Conservation (phyloP, 37 sponge, comb jelly and placozoan species). For the Beroe ovata region DNA sequence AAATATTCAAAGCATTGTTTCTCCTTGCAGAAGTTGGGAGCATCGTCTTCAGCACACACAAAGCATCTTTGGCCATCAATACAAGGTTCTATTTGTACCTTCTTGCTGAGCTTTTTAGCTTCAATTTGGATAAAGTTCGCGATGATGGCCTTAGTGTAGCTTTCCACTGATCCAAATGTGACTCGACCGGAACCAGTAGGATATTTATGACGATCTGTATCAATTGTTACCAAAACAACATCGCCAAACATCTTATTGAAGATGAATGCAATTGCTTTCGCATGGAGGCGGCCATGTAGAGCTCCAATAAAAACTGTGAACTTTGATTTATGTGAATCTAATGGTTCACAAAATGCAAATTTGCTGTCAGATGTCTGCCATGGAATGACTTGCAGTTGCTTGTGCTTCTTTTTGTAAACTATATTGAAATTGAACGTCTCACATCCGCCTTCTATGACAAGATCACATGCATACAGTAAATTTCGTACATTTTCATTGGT, state of each 20-base stretch:
- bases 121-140: constrained; percentile 62
- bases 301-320: constrained; percentile 64
- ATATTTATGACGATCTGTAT: constrained; percentile 63
- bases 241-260: constrained; percentile 63
- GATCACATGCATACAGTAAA: constrained; percentile 13
- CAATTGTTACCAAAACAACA: constrained; percentile 16
- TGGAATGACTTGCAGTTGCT: constrained; percentile 59
- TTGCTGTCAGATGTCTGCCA: constrained; percentile 62
- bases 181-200: constrained; percentile 54
- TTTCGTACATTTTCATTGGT: constrained; percentile 65
- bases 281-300: constrained; percentile 60
- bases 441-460: constrained; percentile 44
- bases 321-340: background rate
- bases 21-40: constrained; percentile 57
- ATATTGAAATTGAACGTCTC: constrained; percentile 61
- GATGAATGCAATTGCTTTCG: constrained; percentile 46
- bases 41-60: constrained; percentile 23
- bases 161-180: constrained; percentile 4
- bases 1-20: constrained; percentile 34
- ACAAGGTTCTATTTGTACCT: constrained; percentile 63
- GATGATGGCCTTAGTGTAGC: constrained; percentile 29
- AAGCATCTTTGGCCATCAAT: constrained; percentile 55
- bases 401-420: constrained; percentile 35
- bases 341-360: constrained; percentile 4
- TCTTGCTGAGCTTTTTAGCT: constrained; percentile 57